Conservation (phyloP, 1,140 invertebrate genomes). For the Drosophila equinoxialis region DNA sequence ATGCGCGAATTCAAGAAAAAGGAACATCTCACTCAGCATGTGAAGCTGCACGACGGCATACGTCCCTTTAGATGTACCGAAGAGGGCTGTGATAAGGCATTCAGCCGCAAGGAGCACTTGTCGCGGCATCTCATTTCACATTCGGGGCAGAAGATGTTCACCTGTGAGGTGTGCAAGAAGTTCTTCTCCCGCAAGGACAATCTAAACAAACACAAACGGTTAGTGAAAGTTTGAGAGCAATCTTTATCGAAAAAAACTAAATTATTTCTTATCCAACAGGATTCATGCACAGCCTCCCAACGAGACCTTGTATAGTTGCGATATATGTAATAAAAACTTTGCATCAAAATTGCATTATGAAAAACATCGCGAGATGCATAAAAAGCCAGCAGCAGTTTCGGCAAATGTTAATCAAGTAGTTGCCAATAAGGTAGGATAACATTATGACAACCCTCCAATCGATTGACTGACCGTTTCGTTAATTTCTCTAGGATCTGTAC, state of each 20-base stretch:
- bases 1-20: constrained; percentile 89
- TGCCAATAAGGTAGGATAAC: neutral
- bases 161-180: constrained; percentile 90
- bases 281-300: constrained; percentile 80
- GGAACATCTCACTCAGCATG: constrained; percentile 89
- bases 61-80: constrained; percentile 86
- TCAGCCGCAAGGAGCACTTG: constrained; percentile 89
- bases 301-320: constrained; percentile 89
- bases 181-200: constrained; percentile 91
- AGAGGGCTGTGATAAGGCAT: constrained; percentile 87
- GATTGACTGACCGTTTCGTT: neutral
- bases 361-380: constrained; percentile 84
- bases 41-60: constrained; percentile 88
- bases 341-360: constrained; percentile 88
- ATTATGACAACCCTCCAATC: neutral
- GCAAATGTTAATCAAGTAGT: neutral
- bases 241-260: neutral
- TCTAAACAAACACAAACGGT: constrained; percentile 88
- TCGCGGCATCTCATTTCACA: constrained; percentile 89
- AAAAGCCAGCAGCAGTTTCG: constrained; percentile 33
- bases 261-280: constrained; percentile 31
- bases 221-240: neutral
- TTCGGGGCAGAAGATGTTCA: constrained; percentile 89
- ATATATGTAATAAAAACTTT: constrained; percentile 89
- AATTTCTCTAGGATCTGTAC: constrained; percentile 20